Evolutionary conservation across 2,113 vertebrate species (phyloP).

Genomic region (Myotis yumanensis): DNA sequence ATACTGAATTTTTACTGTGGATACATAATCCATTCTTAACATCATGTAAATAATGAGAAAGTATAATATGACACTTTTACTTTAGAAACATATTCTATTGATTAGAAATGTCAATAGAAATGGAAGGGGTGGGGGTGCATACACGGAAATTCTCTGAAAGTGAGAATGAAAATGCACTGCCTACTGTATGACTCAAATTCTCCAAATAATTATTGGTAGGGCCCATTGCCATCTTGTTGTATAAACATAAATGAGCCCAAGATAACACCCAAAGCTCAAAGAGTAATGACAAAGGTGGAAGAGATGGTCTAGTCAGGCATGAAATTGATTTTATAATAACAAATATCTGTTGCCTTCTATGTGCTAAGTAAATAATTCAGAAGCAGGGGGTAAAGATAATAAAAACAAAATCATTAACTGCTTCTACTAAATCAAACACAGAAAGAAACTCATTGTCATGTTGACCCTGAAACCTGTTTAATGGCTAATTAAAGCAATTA

Average conservation of each 20-base stretch:
- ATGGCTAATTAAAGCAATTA: conserved; percentile 97
- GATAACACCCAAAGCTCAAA: conserved; percentile 85
- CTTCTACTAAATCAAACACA: conserved; percentile 92
- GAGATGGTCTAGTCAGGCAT: conserved; percentile 93
- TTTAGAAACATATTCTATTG: conserved; percentile 53
- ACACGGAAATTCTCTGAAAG: conserved; percentile 66
- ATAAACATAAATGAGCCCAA: conserved; percentile 85
- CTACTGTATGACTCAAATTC: conserved; percentile 80
- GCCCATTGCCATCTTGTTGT: conserved; percentile 81
- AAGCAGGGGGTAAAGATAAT: conserved; percentile 92
- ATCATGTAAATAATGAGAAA: conserved; percentile 15
- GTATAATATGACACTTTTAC: neutral
- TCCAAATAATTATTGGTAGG: conserved; percentile 83
- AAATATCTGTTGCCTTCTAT: conserved; percentile 94
- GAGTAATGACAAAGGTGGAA: conserved; percentile 88
- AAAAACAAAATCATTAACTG: conserved; percentile 94
- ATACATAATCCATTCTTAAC: conserved; percentile 47
- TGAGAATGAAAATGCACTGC: conserved; percentile 69
- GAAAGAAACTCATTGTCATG: conserved; percentile 90
- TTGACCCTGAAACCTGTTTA: conserved; percentile 94
- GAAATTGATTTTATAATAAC: conserved; percentile 99
- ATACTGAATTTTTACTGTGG: conserved; percentile 14
- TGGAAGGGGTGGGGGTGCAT: conserved; percentile 22
- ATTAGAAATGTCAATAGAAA: conserved; percentile 55
- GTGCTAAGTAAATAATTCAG: conserved; percentile 97